These are phyloP conservation scores for Drosophila mulleri DNA, from an alignment of 2,888 invertebrate genomes.

Conservation along the genomic window DNA sequence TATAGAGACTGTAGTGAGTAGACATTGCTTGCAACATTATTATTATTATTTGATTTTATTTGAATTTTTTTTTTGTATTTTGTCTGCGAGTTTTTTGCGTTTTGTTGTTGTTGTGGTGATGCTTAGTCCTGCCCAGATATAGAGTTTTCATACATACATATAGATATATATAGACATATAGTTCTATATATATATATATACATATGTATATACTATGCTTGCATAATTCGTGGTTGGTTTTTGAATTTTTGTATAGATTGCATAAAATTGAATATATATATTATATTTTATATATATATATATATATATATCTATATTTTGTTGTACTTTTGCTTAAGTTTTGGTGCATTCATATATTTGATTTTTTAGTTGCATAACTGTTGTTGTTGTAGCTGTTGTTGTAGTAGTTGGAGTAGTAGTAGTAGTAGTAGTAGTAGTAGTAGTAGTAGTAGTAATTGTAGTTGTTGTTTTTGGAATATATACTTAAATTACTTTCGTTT, in stretches of 20 bases:
- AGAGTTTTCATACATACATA: slow-evolving; percentile 58
- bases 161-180: slow-evolving; percentile 43
- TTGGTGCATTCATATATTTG: slow-evolving; percentile 66
- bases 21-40: slow-evolving; percentile 41
- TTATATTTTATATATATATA: too few species aligned
- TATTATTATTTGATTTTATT: slow-evolving; percentile 37
- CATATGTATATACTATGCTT: slow-evolving; percentile 51
- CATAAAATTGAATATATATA: slow-evolving; percentile 72
- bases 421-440: slow-evolving; percentile 64
- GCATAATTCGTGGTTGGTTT: slow-evolving; percentile 67
- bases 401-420: slow-evolving; percentile 62
- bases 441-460: slow-evolving; percentile 47
- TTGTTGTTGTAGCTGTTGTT: slow-evolving; percentile 81
- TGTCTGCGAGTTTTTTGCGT: slow-evolving; percentile 68
- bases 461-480: slow-evolving; percentile 54
- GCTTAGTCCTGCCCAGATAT: slow-evolving; percentile 75
- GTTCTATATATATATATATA: slow-evolving; percentile 35
- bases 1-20: slow-evolving; percentile 61
- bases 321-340: slow-evolving; percentile 52
- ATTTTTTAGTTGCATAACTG: slow-evolving; percentile 85
- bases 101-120: slow-evolving; percentile 67
- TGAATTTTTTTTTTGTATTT: slow-evolving; percentile 35
- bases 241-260: slow-evolving; percentile 66
- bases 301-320: not conserved
- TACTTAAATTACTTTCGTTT: slow-evolving; percentile 11